Evolutionary conservation across 2,888 invertebrate species (phyloP).

Genomic region (Monochamus alternatus): DNA sequence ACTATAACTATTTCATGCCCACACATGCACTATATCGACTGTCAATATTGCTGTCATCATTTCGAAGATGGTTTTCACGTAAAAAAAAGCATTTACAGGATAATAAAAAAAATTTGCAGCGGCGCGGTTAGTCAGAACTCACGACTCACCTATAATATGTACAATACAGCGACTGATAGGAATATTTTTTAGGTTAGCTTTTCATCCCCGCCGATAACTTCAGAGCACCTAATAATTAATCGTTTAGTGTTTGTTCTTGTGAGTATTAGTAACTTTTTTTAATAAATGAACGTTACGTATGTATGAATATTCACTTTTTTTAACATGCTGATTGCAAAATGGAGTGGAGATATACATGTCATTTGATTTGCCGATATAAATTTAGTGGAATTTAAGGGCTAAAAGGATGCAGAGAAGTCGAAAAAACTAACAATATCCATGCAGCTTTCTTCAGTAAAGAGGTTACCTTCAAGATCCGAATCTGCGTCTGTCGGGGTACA

Average conservation of each 20-base stretch:
- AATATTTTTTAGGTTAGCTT: conserved; percentile 42
- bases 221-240: conserved; percentile 46
- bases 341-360: too few species aligned
- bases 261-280: background rate
- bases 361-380: too few species aligned
- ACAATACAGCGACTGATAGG: conserved; percentile 35
- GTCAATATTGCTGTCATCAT: background rate
- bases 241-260: conserved; percentile 25
- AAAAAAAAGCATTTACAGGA: conserved; percentile 13
- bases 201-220: conserved; percentile 47
- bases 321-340: too few species aligned
- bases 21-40: conserved; percentile 26
- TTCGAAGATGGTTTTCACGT: background rate
- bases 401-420: conserved; percentile 20
- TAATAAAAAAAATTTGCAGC: background rate
- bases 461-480: conserved; percentile 72
- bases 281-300: background rate
- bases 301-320: too few species aligned
- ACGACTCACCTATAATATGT: conserved; percentile 45
- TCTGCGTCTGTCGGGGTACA: conserved; percentile 68
- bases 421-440: conserved; percentile 43
- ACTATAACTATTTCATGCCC: conserved; percentile 4
- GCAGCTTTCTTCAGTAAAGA: conserved; percentile 42
- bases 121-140: conserved; percentile 20
- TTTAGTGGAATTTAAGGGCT: background rate